phyloP scores from a whole-genome alignment of 2,113 vertebrate genomes.

The Paramormyrops kingsleyae region DNA sequence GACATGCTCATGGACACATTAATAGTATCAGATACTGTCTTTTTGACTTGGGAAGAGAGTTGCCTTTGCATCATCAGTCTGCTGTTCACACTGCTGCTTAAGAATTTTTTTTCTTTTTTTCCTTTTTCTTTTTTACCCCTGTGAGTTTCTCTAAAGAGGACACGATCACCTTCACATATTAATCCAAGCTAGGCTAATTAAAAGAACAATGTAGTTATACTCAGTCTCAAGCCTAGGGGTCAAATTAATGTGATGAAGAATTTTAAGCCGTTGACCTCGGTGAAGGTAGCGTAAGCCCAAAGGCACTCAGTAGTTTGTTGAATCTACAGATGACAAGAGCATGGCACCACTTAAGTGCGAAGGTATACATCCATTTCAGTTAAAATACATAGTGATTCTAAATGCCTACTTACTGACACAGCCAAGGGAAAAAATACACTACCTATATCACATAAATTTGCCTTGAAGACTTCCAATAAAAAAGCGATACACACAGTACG shows the following conservation, averaged over 20 bases:
- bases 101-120: not conserved
- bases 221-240: slow-evolving; percentile 7
- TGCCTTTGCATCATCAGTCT: not conserved
- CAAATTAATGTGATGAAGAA: slow-evolving; percentile 4
- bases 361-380: not conserved
- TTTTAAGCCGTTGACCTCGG: not conserved
- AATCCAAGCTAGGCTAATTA: slow-evolving; percentile 6
- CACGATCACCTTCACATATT: slow-evolving; percentile 3
- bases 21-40: not conserved
- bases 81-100: not conserved
- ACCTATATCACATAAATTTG: not conserved
- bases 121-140: not conserved
- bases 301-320: not conserved
- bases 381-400: not conserved
- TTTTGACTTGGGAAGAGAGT: not conserved
- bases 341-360: not conserved
- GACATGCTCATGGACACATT: not conserved
- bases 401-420: not conserved
- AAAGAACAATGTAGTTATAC: slow-evolving; percentile 1
- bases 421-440: not conserved
- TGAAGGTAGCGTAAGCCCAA: not conserved
- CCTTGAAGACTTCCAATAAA: not conserved
- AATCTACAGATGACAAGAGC: not conserved
- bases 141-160: not conserved
- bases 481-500: not conserved